A percentile compares a stretch with the other conserved stretches of the same genome.
These are phyloP conservation scores for Falcaria lacertinaria DNA, from an alignment of 2,888 invertebrate species.

Conservation along the genomic window DNA sequence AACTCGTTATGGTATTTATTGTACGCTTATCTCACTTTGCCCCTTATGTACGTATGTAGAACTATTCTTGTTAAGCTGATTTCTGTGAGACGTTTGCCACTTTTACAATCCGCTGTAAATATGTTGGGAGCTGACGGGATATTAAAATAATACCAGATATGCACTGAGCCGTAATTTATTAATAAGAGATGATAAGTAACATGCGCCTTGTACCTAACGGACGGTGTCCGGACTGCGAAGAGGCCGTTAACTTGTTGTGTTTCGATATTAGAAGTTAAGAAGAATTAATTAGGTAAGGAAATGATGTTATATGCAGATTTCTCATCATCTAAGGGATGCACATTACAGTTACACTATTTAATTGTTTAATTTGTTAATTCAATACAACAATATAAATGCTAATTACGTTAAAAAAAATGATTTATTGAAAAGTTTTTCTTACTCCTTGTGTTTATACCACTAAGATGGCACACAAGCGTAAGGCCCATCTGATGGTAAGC, in stretches of 20 bases:
- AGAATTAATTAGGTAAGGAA: neutral
- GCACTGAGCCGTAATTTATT: neutral
- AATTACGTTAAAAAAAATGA: too few relatives aligned
- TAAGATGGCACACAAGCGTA: too few relatives aligned
- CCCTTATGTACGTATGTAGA: conserved; percentile 55
- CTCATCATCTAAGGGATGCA: too few relatives aligned
- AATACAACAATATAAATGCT: too few relatives aligned
- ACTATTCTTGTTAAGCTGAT: conserved; percentile 63
- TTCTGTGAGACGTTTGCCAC: conserved; percentile 52
- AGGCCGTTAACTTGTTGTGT: neutral
- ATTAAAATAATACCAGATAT: neutral
- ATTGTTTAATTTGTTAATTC: too few relatives aligned
- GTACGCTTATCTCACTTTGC: conserved; percentile 54
- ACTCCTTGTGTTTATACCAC: too few relatives aligned
- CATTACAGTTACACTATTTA: too few relatives aligned
- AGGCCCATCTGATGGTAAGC: too few relatives aligned
- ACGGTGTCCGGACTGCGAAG: neutral
- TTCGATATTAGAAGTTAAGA: neutral
- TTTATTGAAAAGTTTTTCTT: too few relatives aligned
- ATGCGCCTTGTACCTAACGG: neutral
- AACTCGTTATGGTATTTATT: conserved; percentile 62
- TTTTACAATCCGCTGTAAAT: conserved; percentile 48
- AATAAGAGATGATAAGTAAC: neutral
- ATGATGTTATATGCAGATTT: too few relatives aligned
- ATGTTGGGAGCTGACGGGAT: conserved; percentile 40